phyloP scores from a whole-genome alignment of 2,113 vertebrate species.

The Leptodactylus fuscus region DNA sequence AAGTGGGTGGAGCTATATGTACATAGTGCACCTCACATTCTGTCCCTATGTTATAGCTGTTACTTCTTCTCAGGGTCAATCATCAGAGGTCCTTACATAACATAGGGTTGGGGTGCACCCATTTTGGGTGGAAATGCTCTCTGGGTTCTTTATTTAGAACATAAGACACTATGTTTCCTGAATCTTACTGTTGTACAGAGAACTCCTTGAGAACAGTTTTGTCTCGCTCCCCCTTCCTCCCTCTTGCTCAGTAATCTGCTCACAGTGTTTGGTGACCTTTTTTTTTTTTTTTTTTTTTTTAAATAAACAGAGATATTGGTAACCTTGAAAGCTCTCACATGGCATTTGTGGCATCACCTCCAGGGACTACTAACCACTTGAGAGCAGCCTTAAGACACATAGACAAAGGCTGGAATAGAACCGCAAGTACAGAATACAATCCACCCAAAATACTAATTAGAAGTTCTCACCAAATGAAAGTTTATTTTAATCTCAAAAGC shows the following conservation, averaged over 20 bases:
- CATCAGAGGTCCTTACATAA: too few species aligned
- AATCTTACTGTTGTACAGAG: neutral
- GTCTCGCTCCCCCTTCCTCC: neutral
- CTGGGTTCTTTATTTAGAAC: neutral
- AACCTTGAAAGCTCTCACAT: constrained; percentile 19
- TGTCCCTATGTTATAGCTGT: too few species aligned
- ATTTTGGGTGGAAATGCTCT: too few species aligned
- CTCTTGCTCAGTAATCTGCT: constrained; percentile 9
- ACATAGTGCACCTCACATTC: too few species aligned
- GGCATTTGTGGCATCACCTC: constrained; percentile 14
- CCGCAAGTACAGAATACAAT: neutral
- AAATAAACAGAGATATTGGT: constrained; percentile 39
- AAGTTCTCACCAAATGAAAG: neutral
- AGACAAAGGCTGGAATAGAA: neutral
- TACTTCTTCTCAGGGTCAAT: too few species aligned
- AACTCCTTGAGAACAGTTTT: constrained; percentile 5
- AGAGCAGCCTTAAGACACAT: neutral
- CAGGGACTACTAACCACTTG: neutral
- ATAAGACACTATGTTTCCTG: neutral
- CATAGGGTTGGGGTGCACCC: too few species aligned
- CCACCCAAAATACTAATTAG: constrained; percentile 3
- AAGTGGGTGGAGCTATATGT: too few species aligned
- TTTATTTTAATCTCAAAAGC: neutral
- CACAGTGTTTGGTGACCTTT: constrained; percentile 3
- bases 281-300: too few species aligned